phyloP scores from a whole-genome alignment of 2,113 vertebrate species.

The Cacatua alba region DNA sequence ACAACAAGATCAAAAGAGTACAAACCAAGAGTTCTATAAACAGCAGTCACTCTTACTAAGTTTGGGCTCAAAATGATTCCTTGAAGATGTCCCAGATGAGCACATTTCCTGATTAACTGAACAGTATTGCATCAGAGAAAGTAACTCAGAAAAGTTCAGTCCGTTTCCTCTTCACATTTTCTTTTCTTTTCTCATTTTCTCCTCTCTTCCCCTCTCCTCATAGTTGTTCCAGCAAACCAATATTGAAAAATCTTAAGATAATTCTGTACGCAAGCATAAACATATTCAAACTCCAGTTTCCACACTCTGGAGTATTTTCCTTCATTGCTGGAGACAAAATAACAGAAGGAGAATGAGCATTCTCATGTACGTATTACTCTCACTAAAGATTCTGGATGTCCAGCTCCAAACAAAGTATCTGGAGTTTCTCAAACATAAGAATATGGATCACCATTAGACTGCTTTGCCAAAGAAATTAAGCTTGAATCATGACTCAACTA shows the following conservation, averaged over 20 bases:
- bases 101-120: background rate
- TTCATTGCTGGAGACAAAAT: background rate
- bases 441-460: background rate
- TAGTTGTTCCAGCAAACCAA: background rate
- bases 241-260: background rate
- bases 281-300: background rate
- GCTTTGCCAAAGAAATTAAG: background rate
- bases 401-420: background rate
- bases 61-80: background rate
- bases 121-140: background rate
- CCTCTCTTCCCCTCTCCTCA: background rate
- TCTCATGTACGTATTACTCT: background rate
- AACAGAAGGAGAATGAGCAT: fast-evolving
- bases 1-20: background rate
- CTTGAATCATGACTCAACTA: background rate
- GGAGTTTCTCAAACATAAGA: background rate
- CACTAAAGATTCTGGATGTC: background rate
- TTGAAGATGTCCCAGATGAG: background rate
- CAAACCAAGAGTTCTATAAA: background rate
- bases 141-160: background rate
- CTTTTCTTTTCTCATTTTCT: background rate
- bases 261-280: background rate
- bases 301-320: background rate
- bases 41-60: background rate
- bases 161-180: background rate